A percentile compares a stretch with the other conserved stretches of the same genome.
Conservation (phyloP, 2,113 vertebrate species). For the Pelusios castaneus region DNA sequence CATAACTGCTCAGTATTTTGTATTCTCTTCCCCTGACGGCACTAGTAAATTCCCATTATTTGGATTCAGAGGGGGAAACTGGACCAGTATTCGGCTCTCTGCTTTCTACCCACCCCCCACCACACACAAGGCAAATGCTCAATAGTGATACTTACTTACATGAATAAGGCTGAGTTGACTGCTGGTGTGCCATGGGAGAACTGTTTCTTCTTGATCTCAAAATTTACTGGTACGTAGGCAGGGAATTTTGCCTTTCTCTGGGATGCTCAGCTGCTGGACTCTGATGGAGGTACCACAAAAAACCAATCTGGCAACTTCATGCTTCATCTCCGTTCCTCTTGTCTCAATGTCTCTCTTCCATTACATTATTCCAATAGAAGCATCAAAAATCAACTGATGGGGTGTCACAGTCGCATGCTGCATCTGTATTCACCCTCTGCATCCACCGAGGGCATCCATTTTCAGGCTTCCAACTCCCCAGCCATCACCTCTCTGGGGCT, state of each 20-base stretch:
- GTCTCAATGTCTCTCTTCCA: not conserved
- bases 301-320: no score
- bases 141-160: not conserved
- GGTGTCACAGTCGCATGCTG: not conserved
- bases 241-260: no score
- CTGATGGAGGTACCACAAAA: no score
- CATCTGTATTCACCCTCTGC: no score
- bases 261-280: no score
- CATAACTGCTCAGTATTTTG: not conserved
- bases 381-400: not conserved
- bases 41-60: not conserved
- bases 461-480: not conserved
- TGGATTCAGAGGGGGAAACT: rapidly evolving
- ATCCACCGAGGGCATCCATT: no score
- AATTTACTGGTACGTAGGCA: not conserved
- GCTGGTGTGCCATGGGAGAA: no score
- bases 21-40: not conserved
- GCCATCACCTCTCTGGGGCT: not conserved
- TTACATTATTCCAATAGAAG: not conserved
- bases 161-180: not conserved
- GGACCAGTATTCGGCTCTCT: not conserved
- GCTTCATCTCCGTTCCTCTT: no score
- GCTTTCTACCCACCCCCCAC: no score
- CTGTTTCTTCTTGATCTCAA: not conserved
- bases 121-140: not conserved